phyloP scores from a whole-genome alignment of 2,888 invertebrate genomes.

The Drosophila meridiana region DNA sequence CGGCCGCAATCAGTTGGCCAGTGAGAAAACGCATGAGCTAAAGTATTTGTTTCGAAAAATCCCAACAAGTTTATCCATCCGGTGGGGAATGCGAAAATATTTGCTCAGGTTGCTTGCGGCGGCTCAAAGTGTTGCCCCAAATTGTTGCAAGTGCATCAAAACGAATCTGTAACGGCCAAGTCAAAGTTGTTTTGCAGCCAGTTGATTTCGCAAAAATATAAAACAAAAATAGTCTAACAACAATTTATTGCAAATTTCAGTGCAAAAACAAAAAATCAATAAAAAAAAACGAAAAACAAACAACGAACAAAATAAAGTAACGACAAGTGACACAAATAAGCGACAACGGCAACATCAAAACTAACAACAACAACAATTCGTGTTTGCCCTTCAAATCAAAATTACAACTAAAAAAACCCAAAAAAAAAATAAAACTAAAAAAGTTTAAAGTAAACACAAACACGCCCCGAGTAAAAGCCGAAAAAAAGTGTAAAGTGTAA shows the following conservation, averaged over 20 bases:
- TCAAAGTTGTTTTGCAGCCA: conserved; percentile 53
- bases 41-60: conserved; percentile 48
- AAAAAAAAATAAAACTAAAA: conserved; percentile 43
- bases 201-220: conserved; percentile 29
- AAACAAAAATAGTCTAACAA: conserved; percentile 11
- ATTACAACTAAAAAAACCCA: conserved; percentile 51
- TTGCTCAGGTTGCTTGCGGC: conserved; percentile 49
- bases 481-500: conserved; percentile 10
- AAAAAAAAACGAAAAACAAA: conserved; percentile 25
- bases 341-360: conserved; percentile 21
- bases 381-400: conserved; percentile 63
- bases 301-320: conserved; percentile 30
- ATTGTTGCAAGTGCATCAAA: conserved; percentile 51
- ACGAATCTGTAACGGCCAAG: conserved; percentile 35
- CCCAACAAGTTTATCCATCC: conserved; percentile 49
- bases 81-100: conserved; percentile 58
- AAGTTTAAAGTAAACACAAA: conserved; percentile 20
- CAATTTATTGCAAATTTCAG: conserved; percentile 28
- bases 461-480: conserved; percentile 43
- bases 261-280: conserved; percentile 10
- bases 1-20: conserved; percentile 24
- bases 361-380: conserved; percentile 32
- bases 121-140: conserved; percentile 45
- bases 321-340: conserved; percentile 55
- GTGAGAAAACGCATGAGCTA: conserved; percentile 43